phyloP scores from a whole-genome alignment of 2,113 vertebrate species.

The Probosciger aterrimus region DNA sequence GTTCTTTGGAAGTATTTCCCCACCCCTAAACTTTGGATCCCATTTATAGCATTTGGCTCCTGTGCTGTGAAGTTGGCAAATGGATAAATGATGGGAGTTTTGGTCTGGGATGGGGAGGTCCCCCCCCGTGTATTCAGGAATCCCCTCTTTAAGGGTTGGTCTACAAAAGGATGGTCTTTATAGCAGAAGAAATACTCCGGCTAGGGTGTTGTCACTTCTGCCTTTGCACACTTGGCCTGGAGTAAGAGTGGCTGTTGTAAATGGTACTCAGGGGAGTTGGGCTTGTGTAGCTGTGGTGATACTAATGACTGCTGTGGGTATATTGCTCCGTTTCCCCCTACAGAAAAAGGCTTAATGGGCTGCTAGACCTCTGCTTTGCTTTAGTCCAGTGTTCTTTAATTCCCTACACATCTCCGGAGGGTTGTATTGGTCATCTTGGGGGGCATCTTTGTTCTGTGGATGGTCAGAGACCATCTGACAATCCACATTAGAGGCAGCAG shows the following conservation, averaged over 20 bases:
- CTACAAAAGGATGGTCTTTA: neutral
- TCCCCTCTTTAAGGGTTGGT: neutral
- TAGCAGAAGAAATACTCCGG: neutral
- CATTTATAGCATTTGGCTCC: neutral
- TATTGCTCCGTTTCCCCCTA: rapidly evolving
- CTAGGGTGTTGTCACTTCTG: neutral
- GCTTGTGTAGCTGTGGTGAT: neutral
- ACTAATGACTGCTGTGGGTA: neutral
- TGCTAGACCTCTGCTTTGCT: neutral
- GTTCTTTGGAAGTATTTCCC: neutral
- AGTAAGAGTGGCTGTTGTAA: neutral
- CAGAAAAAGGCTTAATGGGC: neutral
- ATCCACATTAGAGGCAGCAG: neutral
- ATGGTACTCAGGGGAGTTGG: neutral
- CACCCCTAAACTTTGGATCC: neutral
- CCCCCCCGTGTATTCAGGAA: rapidly evolving
- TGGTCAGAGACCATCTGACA: neutral
- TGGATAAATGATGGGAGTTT: neutral
- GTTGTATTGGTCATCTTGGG: neutral
- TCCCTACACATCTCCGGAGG: rapidly evolving
- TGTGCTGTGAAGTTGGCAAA: neutral
- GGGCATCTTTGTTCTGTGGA: neutral
- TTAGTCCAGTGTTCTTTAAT: neutral
- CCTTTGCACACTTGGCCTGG: neutral
- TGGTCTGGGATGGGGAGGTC: no score